Evolutionary conservation across 1,140 invertebrate species (phyloP), one percentile per base, ranked within the genome.

Genomic region (Phenacoccus solenopsis): DNA sequence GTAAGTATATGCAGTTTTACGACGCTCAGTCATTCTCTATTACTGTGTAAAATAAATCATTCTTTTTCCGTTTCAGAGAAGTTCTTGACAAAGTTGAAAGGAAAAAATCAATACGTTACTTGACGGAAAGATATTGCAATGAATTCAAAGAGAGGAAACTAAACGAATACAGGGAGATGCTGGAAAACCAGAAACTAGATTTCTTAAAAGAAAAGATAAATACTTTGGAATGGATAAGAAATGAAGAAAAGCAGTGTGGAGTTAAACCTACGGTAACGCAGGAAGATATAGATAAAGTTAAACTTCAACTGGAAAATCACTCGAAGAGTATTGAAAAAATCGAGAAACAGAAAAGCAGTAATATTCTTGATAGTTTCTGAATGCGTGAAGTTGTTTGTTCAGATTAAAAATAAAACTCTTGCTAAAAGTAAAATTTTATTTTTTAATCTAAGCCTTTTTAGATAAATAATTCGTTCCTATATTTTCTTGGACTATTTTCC

Each of bases 241-340:
- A 85, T 71, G 88, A 90, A 77, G 87, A 93, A 77, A 78, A 82
- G 68, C 82, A 83, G 22, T 85, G 86, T 74, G 83, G 86, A 32
- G 74, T 88, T 5, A 75, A 80, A 32, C 80, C 85, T 0, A 86
- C 87, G 0, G 82, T 89, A 0, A 84, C 80, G 0, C 82, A 87
- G 73, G 81, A 86, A 72, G 84, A 89, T 70, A 86, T 90, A 70
- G 82, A 81, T 70, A 77, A 78, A n/a, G 82, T 84, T 1, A 80
- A 82, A 28, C 74, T 81, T 71, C 79, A 85, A 74, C 77, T 84
- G 1, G 78, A 82, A 5, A 24, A 69, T 16, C 24, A 38, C 35
- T 10, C 49, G 3, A 24, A 49, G 49, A 30, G 35, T 67, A 25
- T 72, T 64, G 67, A 32, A 61, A 35, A 13, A 27, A 0, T 1